phyloP scores from a whole-genome alignment of 2,797 vertebrate genomes.

The Babyrousa celebensis region DNA sequence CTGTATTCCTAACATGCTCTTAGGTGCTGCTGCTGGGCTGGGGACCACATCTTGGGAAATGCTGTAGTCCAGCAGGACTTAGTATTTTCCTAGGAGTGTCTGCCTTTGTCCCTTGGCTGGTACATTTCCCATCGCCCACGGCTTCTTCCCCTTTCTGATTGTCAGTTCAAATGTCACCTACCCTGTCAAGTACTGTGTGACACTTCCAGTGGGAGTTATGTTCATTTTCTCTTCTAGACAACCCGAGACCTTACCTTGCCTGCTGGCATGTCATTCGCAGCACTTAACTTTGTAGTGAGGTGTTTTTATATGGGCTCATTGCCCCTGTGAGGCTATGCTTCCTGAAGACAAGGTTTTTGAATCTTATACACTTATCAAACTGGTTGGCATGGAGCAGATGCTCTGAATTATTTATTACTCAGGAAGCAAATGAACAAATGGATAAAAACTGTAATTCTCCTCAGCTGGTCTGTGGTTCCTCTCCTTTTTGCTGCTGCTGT shows the following conservation, averaged over 20 bases:
- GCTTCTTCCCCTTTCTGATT: not conserved
- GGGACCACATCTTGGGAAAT: not conserved
- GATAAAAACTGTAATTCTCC: not conserved
- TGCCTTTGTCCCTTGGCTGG: not conserved
- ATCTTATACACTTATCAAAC: not conserved
- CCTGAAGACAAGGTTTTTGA: not conserved
- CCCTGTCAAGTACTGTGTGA: not conserved
- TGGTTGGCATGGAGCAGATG: not conserved
- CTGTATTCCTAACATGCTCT: not conserved
- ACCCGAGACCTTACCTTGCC: not conserved
- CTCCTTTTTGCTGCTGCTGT: not conserved
- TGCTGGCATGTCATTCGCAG: not conserved
- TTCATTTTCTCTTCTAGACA: not conserved
- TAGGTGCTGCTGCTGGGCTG: not conserved
- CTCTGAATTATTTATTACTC: constrained; percentile 27
- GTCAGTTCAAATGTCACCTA: not conserved
- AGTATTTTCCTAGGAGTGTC: not conserved
- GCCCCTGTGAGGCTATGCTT: not conserved
- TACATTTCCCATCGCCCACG: not conserved
- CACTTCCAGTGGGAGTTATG: not conserved
- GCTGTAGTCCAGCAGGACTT: not conserved
- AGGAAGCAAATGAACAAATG: not conserved
- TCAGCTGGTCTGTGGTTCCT: not conserved
- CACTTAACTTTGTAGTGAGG: not conserved
- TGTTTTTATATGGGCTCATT: not conserved